These are phyloP conservation scores for Brachystomella parvula DNA, from an alignment of 1,140 invertebrate genomes.

Conservation along the genomic window DNA sequence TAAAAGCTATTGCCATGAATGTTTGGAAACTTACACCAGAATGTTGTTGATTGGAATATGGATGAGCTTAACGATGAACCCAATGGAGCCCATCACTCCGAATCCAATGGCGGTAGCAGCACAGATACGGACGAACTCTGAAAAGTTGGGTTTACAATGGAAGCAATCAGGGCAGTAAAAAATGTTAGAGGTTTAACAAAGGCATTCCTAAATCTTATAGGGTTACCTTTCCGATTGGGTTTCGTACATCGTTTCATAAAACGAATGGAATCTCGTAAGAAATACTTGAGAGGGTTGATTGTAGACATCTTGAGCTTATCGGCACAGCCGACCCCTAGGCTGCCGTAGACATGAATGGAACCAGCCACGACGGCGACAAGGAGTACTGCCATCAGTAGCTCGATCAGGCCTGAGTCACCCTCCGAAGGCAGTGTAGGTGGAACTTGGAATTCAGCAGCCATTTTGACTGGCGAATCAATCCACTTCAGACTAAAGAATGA, in stretches of 20 bases:
- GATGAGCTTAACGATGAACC: slow-evolving; percentile 18
- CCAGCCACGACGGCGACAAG: not conserved
- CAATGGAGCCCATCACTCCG: slow-evolving; percentile 16
- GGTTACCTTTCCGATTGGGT: not conserved
- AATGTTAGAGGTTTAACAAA: not conserved
- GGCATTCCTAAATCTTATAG: no score
- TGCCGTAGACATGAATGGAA: not conserved
- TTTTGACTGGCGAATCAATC: no score
- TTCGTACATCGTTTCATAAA: slow-evolving; percentile 15
- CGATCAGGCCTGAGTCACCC: no score
- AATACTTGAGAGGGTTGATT: not conserved
- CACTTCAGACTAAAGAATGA: no score
- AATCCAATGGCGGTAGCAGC: slow-evolving; percentile 16
- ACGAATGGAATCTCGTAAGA: not conserved
- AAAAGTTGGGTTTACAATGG: not conserved
- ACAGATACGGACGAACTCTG: slow-evolving; percentile 10
- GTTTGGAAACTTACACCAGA: slow-evolving; percentile 9
- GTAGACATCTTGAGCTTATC: not conserved
- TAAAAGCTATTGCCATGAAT: no score
- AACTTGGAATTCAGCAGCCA: not conserved
- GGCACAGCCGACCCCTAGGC: not conserved
- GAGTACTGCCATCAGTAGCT: not conserved
- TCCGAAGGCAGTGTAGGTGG: not conserved
- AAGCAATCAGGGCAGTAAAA: not conserved
- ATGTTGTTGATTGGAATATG: slow-evolving; percentile 24